Evolutionary conservation across 2,797 vertebrate genomes (phyloP).

Genomic region (Poecilia wingei): DNA sequence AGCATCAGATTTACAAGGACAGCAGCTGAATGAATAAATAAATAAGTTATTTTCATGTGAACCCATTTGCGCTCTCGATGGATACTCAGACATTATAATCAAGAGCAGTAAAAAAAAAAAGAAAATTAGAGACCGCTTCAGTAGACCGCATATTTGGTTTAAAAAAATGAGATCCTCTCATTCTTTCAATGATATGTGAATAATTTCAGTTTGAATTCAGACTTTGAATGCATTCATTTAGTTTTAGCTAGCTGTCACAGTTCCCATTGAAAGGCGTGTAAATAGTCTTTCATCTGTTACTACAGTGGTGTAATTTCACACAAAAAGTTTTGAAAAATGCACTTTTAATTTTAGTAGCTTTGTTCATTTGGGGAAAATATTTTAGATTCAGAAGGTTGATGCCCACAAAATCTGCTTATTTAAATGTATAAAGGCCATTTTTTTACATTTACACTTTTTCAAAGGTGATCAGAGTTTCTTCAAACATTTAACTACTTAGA

Average conservation of each 20-base stretch:
- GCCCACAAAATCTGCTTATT: neutral
- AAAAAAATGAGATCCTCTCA: neutral
- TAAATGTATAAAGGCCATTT: neutral
- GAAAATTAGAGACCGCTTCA: neutral
- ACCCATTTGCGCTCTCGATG: constrained; percentile 7
- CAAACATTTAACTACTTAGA: neutral
- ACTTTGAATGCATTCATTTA: neutral
- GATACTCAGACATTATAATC: constrained; percentile 1
- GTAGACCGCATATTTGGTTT: neutral
- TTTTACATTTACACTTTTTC: neutral
- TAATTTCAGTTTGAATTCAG: neutral
- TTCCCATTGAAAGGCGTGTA: neutral
- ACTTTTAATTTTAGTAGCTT: neutral
- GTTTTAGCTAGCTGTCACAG: neutral
- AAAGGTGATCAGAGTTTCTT: neutral
- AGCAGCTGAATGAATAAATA: constrained; percentile 20
- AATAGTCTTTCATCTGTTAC: neutral
- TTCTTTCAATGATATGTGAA: neutral
- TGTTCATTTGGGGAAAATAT: neutral
- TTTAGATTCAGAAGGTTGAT: neutral
- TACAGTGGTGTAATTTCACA: neutral
- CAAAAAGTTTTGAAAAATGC: neutral
- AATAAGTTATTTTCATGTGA: constrained; percentile 13
- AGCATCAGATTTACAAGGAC: constrained; percentile 21
- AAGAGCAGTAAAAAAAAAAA: constrained; percentile 11